phyloP scores from a whole-genome alignment of 2,797 vertebrate genomes.

The Chaunax sp. region DNA sequence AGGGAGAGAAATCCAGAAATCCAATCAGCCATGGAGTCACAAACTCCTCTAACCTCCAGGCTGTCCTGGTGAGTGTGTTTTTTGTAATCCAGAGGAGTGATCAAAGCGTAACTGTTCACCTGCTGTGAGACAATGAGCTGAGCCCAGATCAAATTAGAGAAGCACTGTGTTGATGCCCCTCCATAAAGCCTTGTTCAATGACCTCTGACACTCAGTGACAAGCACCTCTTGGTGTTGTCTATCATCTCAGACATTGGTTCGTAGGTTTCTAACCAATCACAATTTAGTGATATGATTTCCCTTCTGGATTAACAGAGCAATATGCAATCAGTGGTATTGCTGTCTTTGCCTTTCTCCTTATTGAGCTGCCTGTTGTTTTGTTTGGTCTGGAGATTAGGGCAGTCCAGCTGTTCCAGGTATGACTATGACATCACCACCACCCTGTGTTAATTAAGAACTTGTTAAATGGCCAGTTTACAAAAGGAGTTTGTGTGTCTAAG shows the following conservation, averaged over 20 bases:
- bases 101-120: conserved; percentile 9
- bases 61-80: too few species aligned
- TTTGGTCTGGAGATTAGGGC: conserved; percentile 29
- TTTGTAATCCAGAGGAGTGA: background rate
- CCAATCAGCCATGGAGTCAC: too few species aligned
- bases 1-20: too few species aligned
- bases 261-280: conserved; percentile 42
- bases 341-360: conserved; percentile 20
- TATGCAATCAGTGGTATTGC: conserved; percentile 53
- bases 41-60: background rate
- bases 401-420: conserved; percentile 3
- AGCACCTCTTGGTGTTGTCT: conserved; percentile 48
- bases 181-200: conserved; percentile 60
- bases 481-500: background rate
- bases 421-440: conserved; percentile 29
- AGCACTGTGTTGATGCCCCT: conserved; percentile 27
- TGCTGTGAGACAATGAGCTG: conserved; percentile 13
- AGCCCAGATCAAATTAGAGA: conserved; percentile 60
- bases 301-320: conserved; percentile 35
- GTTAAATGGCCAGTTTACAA: background rate
- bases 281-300: conserved; percentile 5
- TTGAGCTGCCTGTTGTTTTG: conserved; percentile 24
- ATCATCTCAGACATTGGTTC: conserved; percentile 43
- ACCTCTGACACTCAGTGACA: conserved; percentile 59
- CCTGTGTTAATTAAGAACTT: background rate